Evolutionary conservation across 2,888 invertebrate genomes (phyloP).

Genomic region (Azorinus chamasolen): DNA sequence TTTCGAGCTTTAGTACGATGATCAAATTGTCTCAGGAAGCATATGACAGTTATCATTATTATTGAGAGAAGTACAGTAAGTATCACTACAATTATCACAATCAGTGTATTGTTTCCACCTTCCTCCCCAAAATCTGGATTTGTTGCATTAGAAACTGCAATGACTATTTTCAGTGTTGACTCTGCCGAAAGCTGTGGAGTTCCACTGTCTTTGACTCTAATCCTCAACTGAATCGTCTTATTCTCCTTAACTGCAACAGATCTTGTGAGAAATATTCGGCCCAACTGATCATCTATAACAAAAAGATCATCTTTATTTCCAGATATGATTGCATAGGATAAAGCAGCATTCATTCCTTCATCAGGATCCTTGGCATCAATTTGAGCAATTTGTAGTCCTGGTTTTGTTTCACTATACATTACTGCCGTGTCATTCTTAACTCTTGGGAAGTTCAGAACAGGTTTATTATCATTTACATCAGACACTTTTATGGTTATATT

Average conservation of each 20-base stretch:
- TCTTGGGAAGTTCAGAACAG: constrained; percentile 77
- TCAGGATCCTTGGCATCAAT: constrained; percentile 68
- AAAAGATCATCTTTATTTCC: constrained; percentile 69
- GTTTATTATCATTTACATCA: constrained; percentile 82
- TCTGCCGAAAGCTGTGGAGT: constrained; percentile 62
- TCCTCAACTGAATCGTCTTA: constrained; percentile 63
- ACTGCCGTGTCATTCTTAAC: constrained; percentile 72
- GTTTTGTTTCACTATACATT: constrained; percentile 66
- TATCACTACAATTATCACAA: constrained; percentile 70
- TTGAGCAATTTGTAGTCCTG: constrained; percentile 64
- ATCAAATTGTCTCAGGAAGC: constrained; percentile 67
- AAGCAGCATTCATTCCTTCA: constrained; percentile 58
- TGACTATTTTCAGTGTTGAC: constrained; percentile 52
- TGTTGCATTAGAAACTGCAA: constrained; percentile 33
- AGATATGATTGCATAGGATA: constrained; percentile 62
- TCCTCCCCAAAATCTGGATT: constrained; percentile 29
- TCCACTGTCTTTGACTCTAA: constrained; percentile 73
- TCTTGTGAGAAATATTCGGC: constrained; percentile 65
- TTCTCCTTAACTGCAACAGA: constrained; percentile 47
- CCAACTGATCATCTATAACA: constrained; percentile 61
- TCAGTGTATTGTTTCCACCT: constrained; percentile 62
- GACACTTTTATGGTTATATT: constrained; percentile 68
- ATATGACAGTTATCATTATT: constrained; percentile 66
- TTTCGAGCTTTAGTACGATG: constrained; percentile 48
- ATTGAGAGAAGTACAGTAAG: constrained; percentile 68